Evolutionary conservation across 2,113 vertebrate genomes (phyloP).

Genomic region (Bujurquina vittata): DNA sequence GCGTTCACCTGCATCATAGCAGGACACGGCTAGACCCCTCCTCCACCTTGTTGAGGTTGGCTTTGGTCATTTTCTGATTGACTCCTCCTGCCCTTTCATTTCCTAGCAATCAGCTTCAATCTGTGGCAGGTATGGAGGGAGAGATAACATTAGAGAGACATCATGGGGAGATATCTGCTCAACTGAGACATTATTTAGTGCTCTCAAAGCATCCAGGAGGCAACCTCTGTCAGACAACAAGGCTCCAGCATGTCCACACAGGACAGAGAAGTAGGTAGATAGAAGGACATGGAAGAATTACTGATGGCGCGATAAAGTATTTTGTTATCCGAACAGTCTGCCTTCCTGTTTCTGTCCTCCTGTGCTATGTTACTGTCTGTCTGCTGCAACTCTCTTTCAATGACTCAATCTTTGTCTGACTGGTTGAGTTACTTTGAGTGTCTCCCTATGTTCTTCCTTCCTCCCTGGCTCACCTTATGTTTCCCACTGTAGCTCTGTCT

Average conservation of each 20-base stretch:
- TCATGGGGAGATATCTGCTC: conserved; percentile 57
- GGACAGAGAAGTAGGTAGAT: conserved; percentile 51
- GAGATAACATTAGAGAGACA: conserved; percentile 69
- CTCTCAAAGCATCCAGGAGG: conserved; percentile 58
- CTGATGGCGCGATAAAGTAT: conserved; percentile 76
- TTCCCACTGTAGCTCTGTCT: conserved; percentile 65
- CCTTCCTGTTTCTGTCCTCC: conserved; percentile 45
- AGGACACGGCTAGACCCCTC: neutral
- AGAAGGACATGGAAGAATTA: conserved; percentile 72
- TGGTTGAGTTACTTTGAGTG: conserved; percentile 46
- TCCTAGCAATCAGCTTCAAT: conserved; percentile 71
- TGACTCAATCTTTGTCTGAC: conserved; percentile 63
- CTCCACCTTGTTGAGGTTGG: neutral
- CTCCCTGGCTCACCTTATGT: conserved; percentile 43
- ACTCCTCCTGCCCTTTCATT: conserved; percentile 68
- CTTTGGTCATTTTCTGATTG: conserved; percentile 61
- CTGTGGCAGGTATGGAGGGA: conserved; percentile 52
- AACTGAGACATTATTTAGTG: conserved; percentile 67
- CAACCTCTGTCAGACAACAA: conserved; percentile 73
- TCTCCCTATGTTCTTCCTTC: conserved; percentile 6
- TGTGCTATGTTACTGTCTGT: conserved; percentile 45
- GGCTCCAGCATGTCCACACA: conserved; percentile 70
- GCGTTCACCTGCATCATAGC: neutral
- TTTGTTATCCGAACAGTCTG: conserved; percentile 65
- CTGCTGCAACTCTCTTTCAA: conserved; percentile 39